Conservation (phyloP, 2,113 vertebrate species). For the Nothobranchius furzeri region DNA sequence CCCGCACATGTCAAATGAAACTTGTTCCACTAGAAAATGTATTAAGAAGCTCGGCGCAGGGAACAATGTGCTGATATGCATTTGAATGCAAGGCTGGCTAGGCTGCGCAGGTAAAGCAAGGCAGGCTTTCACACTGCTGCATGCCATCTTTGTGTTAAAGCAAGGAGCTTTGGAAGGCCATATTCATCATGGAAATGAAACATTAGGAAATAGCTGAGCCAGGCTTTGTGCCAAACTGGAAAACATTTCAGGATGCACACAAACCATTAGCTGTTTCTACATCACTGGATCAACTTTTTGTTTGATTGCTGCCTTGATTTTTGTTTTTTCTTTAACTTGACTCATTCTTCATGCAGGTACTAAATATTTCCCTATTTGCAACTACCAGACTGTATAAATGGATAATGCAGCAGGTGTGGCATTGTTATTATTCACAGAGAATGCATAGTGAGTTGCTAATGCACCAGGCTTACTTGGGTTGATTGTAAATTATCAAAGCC, state of each 20-base stretch:
- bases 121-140: constrained; percentile 22
- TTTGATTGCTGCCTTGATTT: constrained; percentile 16
- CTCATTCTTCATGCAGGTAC: constrained; percentile 6
- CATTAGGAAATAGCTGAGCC: constrained; percentile 29
- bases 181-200: constrained; percentile 63
- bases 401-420: background rate
- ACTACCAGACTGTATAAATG: background rate
- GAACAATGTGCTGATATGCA: constrained; percentile 66
- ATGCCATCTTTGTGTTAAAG: constrained; percentile 57
- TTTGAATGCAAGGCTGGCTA: constrained; percentile 62
- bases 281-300: background rate
- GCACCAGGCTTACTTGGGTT: constrained; percentile 1
- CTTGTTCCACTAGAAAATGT: constrained; percentile 66
- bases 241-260: constrained; percentile 20
- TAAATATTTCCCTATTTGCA: background rate
- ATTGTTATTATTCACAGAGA: background rate
- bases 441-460: constrained; percentile 1
- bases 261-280: background rate
- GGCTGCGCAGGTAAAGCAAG: constrained; percentile 42
- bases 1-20: constrained; percentile 45
- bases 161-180: constrained; percentile 42
- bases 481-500: constrained; percentile 23
- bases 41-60: constrained; percentile 33
- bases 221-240: constrained; percentile 44
- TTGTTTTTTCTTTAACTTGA: constrained; percentile 23